Evolutionary conservation across 35 echinoderm and acorn worm species (phyloP), one percentile per base, ranked within the genome.

Genomic region (Lytechinus pictus): DNA sequence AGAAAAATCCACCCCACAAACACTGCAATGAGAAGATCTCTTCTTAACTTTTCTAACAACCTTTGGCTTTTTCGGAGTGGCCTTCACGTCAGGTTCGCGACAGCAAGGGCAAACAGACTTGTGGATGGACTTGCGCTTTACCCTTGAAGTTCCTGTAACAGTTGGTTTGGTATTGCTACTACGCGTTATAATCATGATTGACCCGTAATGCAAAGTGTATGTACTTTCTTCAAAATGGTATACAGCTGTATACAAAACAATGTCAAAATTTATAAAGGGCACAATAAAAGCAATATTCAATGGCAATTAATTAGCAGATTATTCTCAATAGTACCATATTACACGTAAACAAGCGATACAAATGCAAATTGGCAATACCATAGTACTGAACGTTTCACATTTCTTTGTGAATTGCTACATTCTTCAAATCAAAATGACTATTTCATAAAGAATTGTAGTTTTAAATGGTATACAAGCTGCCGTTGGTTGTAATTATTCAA

Each of bases 1-100:
- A 53, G 90, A 87, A 86, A 94, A 96, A 2, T 55, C 95, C 87
- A 95, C 95, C 16, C 87, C 92, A 28, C 95, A 96, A 90, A 92
- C 86, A 53, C 89, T 66, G 54, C 95, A 96, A 71, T 21, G 61
- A 19, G 61, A 71, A 71, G 10, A 5, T 19, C 16, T 14, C 61
- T 71, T 71, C 24, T 71, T 5, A 19, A 71, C 24, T 19, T 19
- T 71, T 71, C 24, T 71, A 6, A 66, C 60, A 4, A 71, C 14
- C 6, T 71, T 71, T 13, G 61, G 61, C 12, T 19, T 71, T 19
- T 71, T 71, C 4, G 16, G 2, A 19, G 14, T 21, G 12, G 16
- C 61, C 14, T 71, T 71, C 24, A 12, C 57, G 16, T 71, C 61
- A 71, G 61, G 61, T 71, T 16, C 61, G 24, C 24, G 14, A 21